Percentiles rank a stretch among this genome's conserved stretches.
These are phyloP conservation scores for Theonella swinhoei DNA, from an alignment of 37 sponge, comb jelly and placozoan genomes.

Conservation along the genomic window DNA sequence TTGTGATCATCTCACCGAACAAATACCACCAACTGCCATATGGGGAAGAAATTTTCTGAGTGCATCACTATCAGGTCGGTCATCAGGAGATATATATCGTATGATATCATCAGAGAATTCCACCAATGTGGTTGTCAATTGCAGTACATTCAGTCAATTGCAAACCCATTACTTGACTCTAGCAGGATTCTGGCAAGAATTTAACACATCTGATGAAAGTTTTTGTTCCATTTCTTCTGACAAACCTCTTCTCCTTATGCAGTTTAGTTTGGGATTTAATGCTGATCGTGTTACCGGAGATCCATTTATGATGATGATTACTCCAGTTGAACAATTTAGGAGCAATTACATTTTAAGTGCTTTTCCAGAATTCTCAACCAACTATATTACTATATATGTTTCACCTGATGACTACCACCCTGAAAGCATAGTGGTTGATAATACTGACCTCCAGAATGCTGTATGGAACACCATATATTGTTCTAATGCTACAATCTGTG, in stretches of 20 bases:
- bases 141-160: not conserved
- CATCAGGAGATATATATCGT: conserved; percentile 12
- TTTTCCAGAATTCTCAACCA: conserved; percentile 1
- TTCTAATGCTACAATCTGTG: conserved; percentile 12
- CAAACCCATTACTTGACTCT: not conserved
- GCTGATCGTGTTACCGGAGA: conserved; percentile 25
- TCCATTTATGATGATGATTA: conserved; percentile 64
- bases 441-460: not conserved
- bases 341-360: conserved; percentile 48
- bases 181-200: conserved; percentile 20
- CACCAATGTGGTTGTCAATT: conserved; percentile 44
- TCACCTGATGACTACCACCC: conserved; percentile 30
- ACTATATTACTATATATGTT: conserved; percentile 42
- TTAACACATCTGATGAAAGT: not conserved
- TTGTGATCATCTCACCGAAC: conserved; percentile 69
- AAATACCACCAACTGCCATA: conserved; percentile 64
- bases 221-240: conserved; percentile 45
- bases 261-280: conserved; percentile 23
- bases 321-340: conserved; percentile 72
- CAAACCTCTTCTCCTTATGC: conserved; percentile 47
- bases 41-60: conserved; percentile 55
- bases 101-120: conserved; percentile 34
- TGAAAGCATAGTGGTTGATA: conserved; percentile 24
- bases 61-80: conserved; percentile 32
- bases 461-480: conserved; percentile 10